Evolutionary conservation across 2,113 vertebrate species (phyloP), one percentile per base, ranked within the genome.

Genomic region (Dromas ardeola): DNA sequence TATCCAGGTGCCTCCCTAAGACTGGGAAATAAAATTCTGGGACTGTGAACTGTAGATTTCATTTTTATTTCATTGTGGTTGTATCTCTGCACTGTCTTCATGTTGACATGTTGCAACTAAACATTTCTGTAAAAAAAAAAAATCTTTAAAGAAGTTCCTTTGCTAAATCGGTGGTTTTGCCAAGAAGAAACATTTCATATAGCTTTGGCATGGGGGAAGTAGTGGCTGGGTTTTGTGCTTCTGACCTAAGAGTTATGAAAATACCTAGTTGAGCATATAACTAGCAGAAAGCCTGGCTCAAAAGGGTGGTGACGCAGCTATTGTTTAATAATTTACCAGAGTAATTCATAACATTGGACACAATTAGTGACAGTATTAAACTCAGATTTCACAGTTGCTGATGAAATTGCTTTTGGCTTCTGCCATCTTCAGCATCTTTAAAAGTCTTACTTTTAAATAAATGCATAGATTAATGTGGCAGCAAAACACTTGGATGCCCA

Each of bases 321-420:
- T 50, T 81, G 63, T 94, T 94, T 87, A 93, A 85, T 92, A 69
- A 81, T 92, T 95, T 86, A 90, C 66, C 36, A 26, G 62, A 86
- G 71, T 82, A 77, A 76, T 90, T 92, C 34, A 53, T 80, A 49
- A 61, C 36, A 45, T 13, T 77, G 62, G 32, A 47, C n/a, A 32
- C 19, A 52, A 36, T 61, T 66, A 70, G 22, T 1, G 13, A 81
- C 61, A 29, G 11, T 73, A 36, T 85, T 93, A 56, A 88, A 88
- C 74, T 59, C 3, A 0, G 32, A 45, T 87, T 94, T 82, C 66
- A 74, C 0, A 1, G 53, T 76, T 80, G 52, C 1, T 3, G 40
- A 34, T 59, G 27, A 87, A 89, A 76, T 72, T 69, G 58, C 65
- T 90, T 87, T 69, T 63, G 36, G 13, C n/a, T 89, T 74, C 19